Evolutionary conservation across 1,140 invertebrate genomes (phyloP), one percentile per base, ranked within the genome.

Genomic region (Apis florea): DNA sequence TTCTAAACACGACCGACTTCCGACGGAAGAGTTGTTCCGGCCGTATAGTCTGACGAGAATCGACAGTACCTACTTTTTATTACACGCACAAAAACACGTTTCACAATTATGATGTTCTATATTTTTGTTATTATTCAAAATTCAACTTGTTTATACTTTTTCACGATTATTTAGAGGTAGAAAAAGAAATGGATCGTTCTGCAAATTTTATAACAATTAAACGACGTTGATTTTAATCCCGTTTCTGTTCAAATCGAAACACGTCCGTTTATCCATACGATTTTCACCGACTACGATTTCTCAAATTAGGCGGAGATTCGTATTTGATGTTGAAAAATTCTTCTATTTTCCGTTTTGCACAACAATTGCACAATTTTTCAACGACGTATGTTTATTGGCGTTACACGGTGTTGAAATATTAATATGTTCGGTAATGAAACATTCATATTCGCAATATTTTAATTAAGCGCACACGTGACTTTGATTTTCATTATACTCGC

Each of bases 61-160:
- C 51, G 74, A 21, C 75, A 70, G 68, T 83, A 78, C 80, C 90
- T 90, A 90, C 90, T 91, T 86, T n/a, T 73, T 11, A 75, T 24
- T 58, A 6, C 21, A 1, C 19, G 15, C 5, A 6, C 31, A 5
- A n/a, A n/a, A n/a, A n/a, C n/a, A 19, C 51, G 40, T 59, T 63
- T 1, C 74, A 12, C 73, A 12, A 19, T 53, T 51, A 12, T 15
- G n/a, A n/a, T 12, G 1, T 19, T 10, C n/a, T 12, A 21, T 2
- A 49, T 40, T 40, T 13, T 17, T 11, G 2, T 71, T 13, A 5
- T 56, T 21, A 15, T 47, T 24, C 1, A 15, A 59, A n/a, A 0
- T 10, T 19, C 15, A 6, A n/a, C 3, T 8, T 11, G 24, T 69
- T 51, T 51, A 17, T 11, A 24, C 1, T 0, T 19, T 24, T 10